Percentiles rank a stretch among this genome's conserved stretches.
Conservation (phyloP, 2,113 vertebrate genomes). For the Hiodon tergisus region DNA sequence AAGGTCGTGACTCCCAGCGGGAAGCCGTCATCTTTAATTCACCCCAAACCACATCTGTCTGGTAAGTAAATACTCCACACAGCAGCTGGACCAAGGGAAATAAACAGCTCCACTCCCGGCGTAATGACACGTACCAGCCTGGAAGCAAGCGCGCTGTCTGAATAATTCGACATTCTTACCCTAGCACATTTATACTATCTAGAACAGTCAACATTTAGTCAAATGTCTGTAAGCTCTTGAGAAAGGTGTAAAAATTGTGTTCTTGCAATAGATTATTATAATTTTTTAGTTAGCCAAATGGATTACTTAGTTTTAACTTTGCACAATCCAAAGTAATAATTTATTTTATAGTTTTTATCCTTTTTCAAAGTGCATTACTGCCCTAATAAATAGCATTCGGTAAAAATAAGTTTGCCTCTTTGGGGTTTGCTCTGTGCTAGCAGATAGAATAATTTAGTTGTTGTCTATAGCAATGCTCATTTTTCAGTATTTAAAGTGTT, state of each 20-base stretch:
- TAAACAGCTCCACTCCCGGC: conserved; percentile 12
- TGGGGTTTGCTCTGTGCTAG: neutral
- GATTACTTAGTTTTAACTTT: too few species aligned
- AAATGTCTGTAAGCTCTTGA: neutral
- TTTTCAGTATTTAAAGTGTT: neutral
- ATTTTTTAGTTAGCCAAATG: too few species aligned
- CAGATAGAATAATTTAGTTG: conserved; percentile 1
- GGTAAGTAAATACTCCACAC: conserved; percentile 18
- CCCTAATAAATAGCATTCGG: neutral
- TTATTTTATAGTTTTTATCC: neutral
- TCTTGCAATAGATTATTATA: neutral
- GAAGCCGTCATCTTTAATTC: conserved; percentile 13
- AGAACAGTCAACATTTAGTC: neutral
- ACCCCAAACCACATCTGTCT: conserved; percentile 27
- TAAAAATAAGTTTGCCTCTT: neutral
- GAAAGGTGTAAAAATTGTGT: neutral
- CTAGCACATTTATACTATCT: neutral
- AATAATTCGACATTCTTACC: conserved; percentile 4
- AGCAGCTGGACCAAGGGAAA: conserved; percentile 19
- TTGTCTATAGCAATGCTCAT: neutral
- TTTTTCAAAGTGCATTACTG: neutral
- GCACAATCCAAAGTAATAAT: too few species aligned
- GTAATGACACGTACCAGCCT: conserved; percentile 14
- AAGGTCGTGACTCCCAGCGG: conserved; percentile 16
- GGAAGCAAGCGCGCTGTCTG: neutral